These are phyloP conservation scores for Physella acuta DNA, from an alignment of 1,140 invertebrate genomes.

Conservation along the genomic window DNA sequence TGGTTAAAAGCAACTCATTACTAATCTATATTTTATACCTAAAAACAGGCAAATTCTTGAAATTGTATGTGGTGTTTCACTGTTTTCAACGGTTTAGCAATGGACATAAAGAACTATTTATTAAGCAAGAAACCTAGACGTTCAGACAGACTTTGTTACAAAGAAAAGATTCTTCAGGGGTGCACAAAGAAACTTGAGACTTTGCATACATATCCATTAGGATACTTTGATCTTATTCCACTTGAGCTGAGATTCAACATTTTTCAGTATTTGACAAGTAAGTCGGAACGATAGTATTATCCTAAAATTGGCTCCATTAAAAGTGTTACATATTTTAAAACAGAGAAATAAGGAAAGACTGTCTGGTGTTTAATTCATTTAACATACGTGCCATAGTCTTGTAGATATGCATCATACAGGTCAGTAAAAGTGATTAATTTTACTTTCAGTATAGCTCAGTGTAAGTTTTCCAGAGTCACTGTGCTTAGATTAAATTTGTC, in stretches of 20 bases:
- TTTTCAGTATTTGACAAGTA: conserved; percentile 52
- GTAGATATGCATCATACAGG: no score
- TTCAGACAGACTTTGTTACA: conserved; percentile 49
- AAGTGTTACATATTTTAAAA: not conserved
- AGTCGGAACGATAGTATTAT: no score
- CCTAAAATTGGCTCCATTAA: not conserved
- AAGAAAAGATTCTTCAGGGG: conserved; percentile 33
- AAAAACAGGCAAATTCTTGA: no score
- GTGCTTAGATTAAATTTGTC: no score
- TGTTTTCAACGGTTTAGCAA: conserved; percentile 3
- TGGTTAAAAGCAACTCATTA: no score
- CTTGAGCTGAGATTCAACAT: conserved; percentile 55
- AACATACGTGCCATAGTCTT: no score
- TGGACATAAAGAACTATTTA: conserved; percentile 49
- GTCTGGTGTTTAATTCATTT: not conserved
- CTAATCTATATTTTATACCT: no score
- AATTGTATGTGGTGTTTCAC: no score
- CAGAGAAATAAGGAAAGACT: not conserved
- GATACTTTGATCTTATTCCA: conserved; percentile 55
- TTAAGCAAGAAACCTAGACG: conserved; percentile 51
- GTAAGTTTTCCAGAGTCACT: no score
- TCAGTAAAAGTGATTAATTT: no score
- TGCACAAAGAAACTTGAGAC: conserved; percentile 36
- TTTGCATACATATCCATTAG: conserved; percentile 40
- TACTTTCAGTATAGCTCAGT: no score